A percentile compares a stretch with the other conserved stretches of the same genome.
Evolutionary conservation across 2,113 vertebrate genomes (phyloP).

Genomic region (Ovis aries): ARS-UI_Ramb_v3.0 NC_056055.1:1648501-1649000

Average conservation of each 20-base stretch:
- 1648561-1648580: fast-evolving
- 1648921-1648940: fast-evolving
- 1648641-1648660: not conserved
- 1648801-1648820: fast-evolving
- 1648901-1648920: fast-evolving
- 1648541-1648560: fast-evolving
- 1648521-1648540: too few relatives aligned
- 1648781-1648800: not conserved
- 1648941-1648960: fast-evolving
- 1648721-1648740: too few relatives aligned
- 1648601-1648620: too few relatives aligned
- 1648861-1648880: fast-evolving
- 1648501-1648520: not conserved
- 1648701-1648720: fast-evolving
- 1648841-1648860: fast-evolving
- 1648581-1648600: fast-evolving
- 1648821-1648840: not conserved
- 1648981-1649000: fast-evolving
- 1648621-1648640: fast-evolving
- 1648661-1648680: fast-evolving
- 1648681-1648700: not conserved
- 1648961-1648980: fast-evolving
- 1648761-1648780: not conserved
- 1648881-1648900: not conserved
- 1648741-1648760: not conserved